Evolutionary conservation across 2,888 invertebrate genomes (phyloP).

Genomic region (Ochropleura plecta): DNA sequence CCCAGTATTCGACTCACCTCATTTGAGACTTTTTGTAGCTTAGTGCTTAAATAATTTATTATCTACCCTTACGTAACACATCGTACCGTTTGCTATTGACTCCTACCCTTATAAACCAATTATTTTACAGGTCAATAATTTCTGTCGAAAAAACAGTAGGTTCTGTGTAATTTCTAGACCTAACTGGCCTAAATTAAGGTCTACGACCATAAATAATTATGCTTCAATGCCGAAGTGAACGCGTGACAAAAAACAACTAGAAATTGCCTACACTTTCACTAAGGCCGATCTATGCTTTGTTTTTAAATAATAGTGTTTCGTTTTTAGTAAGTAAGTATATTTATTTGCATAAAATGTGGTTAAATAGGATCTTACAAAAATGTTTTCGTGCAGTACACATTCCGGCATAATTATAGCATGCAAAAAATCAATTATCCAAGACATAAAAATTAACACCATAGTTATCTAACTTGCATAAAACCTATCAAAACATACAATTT

Average conservation of each 20-base stretch:
- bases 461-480: no score
- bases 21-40: background rate
- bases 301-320: constrained; percentile 7
- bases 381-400: no score
- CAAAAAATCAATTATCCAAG: no score
- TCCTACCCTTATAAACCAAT: constrained; percentile 44
- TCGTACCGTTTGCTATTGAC: constrained; percentile 1
- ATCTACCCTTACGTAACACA: background rate
- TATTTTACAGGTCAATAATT: constrained; percentile 36
- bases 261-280: constrained; percentile 26
- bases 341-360: no score
- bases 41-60: constrained; percentile 15
- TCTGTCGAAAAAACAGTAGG: constrained; percentile 23
- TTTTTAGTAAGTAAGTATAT: background rate
- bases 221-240: constrained; percentile 34
- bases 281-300: background rate
- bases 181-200: constrained; percentile 41
- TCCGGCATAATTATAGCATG: no score
- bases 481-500: no score
- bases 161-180: constrained; percentile 23
- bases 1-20: background rate
- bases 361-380: no score
- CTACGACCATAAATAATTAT: constrained; percentile 44
- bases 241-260: constrained; percentile 37
- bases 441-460: no score